phyloP scores from a whole-genome alignment of 2,888 invertebrate genomes.

The Oasisia sp. region DNA sequence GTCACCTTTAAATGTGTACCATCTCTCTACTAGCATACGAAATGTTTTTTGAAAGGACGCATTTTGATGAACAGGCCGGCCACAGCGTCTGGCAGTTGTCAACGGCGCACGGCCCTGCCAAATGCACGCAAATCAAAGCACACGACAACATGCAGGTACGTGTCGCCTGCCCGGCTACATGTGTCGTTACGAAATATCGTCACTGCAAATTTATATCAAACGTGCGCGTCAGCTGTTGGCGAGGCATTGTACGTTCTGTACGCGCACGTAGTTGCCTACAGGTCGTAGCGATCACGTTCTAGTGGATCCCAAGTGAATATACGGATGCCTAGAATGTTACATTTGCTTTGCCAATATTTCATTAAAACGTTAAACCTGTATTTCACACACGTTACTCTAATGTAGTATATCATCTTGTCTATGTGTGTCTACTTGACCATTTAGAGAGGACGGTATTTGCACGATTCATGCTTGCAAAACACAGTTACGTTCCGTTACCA shows the following conservation, averaged over 20 bases:
- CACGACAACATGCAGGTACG: not conserved
- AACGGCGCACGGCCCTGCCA: not conserved
- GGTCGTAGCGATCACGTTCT: not conserved
- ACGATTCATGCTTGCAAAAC: not conserved
- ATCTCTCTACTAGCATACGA: not conserved
- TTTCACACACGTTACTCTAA: not conserved
- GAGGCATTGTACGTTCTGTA: not conserved
- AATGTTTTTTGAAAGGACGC: constrained; percentile 3
- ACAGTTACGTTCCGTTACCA: no score
- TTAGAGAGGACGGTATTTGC: not conserved
- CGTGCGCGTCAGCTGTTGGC: not conserved
- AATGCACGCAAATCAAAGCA: constrained; percentile 6
- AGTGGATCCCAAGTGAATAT: not conserved
- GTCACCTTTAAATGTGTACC: not conserved
- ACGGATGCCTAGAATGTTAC: not conserved
- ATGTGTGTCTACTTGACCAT: not conserved
- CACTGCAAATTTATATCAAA: not conserved
- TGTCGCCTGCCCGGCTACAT: not conserved
- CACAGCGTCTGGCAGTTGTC: not conserved
- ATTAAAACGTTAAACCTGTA: not conserved
- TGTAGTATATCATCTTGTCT: not conserved
- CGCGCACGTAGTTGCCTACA: not conserved
- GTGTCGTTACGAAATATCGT: not conserved
- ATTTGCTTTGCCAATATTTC: not conserved
- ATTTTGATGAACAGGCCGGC: not conserved